Percentiles rank a stretch among this genome's conserved stretches.
These are phyloP conservation scores for Tringa solitaria DNA, from an alignment of 2,113 vertebrate species.

Conservation along the genomic window DNA sequence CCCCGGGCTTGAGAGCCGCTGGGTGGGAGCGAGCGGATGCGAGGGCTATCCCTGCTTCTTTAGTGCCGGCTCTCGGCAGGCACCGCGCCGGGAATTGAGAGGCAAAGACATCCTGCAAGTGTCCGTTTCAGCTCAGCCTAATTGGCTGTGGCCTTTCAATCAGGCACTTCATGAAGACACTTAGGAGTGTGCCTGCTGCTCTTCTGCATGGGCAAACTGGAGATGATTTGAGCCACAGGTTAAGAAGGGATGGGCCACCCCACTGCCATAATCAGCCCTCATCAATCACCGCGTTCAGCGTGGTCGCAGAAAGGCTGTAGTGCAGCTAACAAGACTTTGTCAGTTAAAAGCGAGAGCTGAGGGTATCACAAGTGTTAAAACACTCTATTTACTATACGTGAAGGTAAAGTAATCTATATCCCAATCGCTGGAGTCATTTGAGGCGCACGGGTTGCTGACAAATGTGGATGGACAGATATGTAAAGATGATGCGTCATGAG, in stretches of 20 bases:
- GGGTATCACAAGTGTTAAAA: constrained; percentile 50
- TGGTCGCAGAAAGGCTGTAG: not conserved
- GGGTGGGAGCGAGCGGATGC: not conserved
- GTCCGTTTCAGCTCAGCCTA: constrained; percentile 38
- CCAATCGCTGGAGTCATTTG: constrained; percentile 47
- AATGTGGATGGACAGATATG: constrained; percentile 70
- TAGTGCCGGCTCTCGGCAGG: not conserved
- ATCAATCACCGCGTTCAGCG: not conserved
- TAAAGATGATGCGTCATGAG: constrained; percentile 74
- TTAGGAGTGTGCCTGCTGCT: constrained; percentile 41
- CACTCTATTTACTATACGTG: constrained; percentile 21
- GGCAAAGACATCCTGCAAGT: constrained; percentile 16
- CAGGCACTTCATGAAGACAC: constrained; percentile 44
- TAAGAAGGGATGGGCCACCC: constrained; percentile 7
- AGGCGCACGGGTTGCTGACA: constrained; percentile 54
- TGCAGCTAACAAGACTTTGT: constrained; percentile 34
- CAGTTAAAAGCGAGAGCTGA: constrained; percentile 33
- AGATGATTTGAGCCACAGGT: constrained; percentile 17
- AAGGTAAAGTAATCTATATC: constrained; percentile 59
- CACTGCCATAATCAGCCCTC: constrained; percentile 32
- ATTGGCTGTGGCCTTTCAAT: constrained; percentile 56
- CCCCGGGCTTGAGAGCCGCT: rapidly evolving
- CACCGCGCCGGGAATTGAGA: not conserved
- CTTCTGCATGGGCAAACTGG: constrained; percentile 40
- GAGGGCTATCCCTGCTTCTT: not conserved